These are phyloP conservation scores for Ispidina lecontei DNA, from an alignment of 2,797 vertebrate genomes.

Conservation along the genomic window DNA sequence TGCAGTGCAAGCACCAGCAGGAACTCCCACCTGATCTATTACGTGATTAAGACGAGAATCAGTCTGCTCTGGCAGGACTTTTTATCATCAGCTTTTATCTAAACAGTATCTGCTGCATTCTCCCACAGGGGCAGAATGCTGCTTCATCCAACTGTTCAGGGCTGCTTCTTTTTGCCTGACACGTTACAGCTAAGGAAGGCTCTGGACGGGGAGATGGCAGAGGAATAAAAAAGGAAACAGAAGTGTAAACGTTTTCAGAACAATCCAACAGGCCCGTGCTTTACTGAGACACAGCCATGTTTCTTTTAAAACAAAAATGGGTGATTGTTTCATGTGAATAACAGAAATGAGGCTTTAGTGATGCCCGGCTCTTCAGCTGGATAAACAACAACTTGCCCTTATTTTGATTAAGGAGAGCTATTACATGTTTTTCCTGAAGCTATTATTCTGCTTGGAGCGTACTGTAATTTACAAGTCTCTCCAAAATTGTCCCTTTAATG, in stretches of 20 bases:
- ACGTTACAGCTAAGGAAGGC: not conserved
- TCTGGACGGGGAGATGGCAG: not conserved
- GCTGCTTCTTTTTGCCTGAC: not conserved
- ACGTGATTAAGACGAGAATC: not conserved
- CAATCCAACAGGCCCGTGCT: not conserved
- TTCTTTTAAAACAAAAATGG: not conserved
- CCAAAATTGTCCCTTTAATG: conserved; percentile 71
- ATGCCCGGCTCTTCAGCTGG: conserved; percentile 55
- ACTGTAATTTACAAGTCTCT: conserved; percentile 74
- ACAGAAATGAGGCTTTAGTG: conserved; percentile 36
- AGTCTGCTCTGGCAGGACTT: not conserved
- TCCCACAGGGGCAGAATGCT: not conserved
- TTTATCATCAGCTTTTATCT: conserved; percentile 37
- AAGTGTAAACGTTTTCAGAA: not conserved
- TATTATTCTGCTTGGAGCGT: conserved; percentile 72
- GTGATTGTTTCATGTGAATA: not conserved
- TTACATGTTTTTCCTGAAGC: conserved; percentile 73
- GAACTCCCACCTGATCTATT: conserved; percentile 15
- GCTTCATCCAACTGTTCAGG: not conserved
- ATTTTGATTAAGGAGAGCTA: conserved; percentile 78
- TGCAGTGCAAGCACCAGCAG: fast-evolving
- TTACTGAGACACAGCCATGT: not conserved
- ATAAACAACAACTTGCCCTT: conserved; percentile 74
- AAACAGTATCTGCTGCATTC: not conserved
- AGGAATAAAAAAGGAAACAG: not conserved